These are phyloP conservation scores for Seriola dumerili DNA, from an alignment of 2,113 vertebrate genomes.

Conservation along the genomic window DNA sequence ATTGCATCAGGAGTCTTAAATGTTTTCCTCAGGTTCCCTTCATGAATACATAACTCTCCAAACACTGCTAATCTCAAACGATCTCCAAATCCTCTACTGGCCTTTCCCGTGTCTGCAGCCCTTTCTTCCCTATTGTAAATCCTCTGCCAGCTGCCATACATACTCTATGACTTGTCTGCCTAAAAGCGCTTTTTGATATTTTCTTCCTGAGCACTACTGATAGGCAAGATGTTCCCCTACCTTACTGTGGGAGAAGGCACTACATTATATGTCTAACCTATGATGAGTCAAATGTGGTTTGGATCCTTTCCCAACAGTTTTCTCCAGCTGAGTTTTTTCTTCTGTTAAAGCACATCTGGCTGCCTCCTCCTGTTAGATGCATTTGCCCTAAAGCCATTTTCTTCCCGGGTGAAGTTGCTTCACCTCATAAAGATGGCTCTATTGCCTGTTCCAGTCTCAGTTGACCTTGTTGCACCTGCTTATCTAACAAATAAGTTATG, in stretches of 20 bases:
- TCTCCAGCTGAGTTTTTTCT: constrained; percentile 19
- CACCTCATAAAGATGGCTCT: constrained; percentile 24
- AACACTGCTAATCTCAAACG: constrained; percentile 24
- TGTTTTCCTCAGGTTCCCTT: constrained; percentile 32
- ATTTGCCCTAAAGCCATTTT: constrained; percentile 25
- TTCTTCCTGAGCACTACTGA: constrained; percentile 10
- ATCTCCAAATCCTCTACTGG: constrained; percentile 4
- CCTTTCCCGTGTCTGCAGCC: constrained; percentile 13
- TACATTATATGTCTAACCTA: not conserved
- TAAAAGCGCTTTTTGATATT: not conserved
- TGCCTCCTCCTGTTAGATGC: constrained; percentile 42
- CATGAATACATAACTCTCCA: constrained; percentile 12
- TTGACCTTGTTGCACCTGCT: constrained; percentile 2
- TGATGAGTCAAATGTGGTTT: constrained; percentile 47
- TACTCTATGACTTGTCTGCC: not conserved
- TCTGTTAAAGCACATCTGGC: constrained; percentile 39
- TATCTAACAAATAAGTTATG: constrained; percentile 1
- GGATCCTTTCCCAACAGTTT: constrained; percentile 14
- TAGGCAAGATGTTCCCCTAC: not conserved
- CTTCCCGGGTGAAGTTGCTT: constrained; percentile 26
- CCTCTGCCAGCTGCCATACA: not conserved
- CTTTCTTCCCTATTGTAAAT: not conserved
- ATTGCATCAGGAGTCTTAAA: constrained; percentile 26
- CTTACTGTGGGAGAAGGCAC: not conserved
- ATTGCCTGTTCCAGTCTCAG: not conserved